Base-by-base conservation (phyloP, 2,888 invertebrate genomes). In the Microctonus aethiopoides region DNA sequence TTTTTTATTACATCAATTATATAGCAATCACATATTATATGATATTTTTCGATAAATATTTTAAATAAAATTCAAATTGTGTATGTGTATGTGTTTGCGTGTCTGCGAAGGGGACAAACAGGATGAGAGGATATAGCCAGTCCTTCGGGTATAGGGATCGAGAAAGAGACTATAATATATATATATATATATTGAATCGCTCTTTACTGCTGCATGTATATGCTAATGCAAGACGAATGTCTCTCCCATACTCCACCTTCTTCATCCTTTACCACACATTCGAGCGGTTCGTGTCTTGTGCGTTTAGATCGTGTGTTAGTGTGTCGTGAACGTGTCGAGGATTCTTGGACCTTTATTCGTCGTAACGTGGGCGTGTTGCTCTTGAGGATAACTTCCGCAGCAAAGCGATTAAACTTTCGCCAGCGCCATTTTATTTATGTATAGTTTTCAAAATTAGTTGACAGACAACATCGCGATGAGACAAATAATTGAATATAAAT, bases 181-280 rank as follows among this genome's bases (percentile, higher is more conserved):
- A n/a, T n/a, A n/a, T n/a, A n/a, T n/a, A 39, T 67, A 73, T 75
- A 67, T 70, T 72, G 74, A 72, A 74, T 75, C 77, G 78, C 78
- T 79, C 75, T n/a, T 57, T 7, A 29, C 29, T 78, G 75, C 78
- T 79, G 79, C 85, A 80, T 86, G 86, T 86, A 86, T 85, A 86
- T 86, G 86, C 86, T 86, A 86, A 86, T 86, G 85, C 80, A 82
- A 85, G 85, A 86, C 84, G 86, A 85, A 86, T 86, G 86, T 86
- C 85, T 85, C 81, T 69, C 65, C 60, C 68, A 70, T 72, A 70
- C 72, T 60, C 36, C 62, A 76, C 76, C 79, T 77, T 29, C 60
- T 75, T 75, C 76, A 74, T 71, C 74, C 74, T 75, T 76, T 78
- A 67, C 66, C n/a, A n/a, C 79, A 75, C 76, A 77, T 72, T 39